phyloP scores from a whole-genome alignment of 2,797 vertebrate species.

The Parotocinclus haroldoi region DNA sequence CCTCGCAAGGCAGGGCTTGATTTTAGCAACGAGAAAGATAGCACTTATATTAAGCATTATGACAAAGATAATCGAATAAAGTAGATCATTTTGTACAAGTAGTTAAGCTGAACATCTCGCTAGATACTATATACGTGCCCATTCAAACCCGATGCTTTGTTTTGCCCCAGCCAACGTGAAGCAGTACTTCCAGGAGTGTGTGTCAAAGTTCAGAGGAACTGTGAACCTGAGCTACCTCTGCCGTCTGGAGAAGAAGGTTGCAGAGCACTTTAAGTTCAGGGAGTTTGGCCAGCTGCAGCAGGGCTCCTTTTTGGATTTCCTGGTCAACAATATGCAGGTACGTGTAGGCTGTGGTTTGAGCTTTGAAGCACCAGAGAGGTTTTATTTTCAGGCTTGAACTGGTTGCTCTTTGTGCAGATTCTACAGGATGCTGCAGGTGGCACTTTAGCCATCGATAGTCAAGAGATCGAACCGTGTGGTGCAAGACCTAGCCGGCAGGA shows the following conservation, averaged over 20 bases:
- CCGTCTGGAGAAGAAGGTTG: constrained; percentile 67
- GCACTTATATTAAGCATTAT: no score
- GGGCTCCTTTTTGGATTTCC: constrained; percentile 72
- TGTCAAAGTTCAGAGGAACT: constrained; percentile 54
- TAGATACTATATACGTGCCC: no score
- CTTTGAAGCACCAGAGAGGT: neutral
- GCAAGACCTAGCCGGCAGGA: constrained; percentile 73
- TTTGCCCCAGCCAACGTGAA: constrained; percentile 61
- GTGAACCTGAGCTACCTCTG: constrained; percentile 61
- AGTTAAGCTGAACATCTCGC: no score
- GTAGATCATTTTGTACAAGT: no score
- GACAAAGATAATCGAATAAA: no score
- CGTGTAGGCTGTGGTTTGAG: neutral
- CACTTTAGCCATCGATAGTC: constrained; percentile 54
- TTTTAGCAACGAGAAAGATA: no score
- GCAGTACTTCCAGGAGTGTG: constrained; percentile 63
- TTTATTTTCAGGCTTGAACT: neutral
- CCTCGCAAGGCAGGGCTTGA: no score
- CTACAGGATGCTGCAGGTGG: constrained; percentile 69
- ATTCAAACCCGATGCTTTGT: no score
- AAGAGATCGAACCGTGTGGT: constrained; percentile 43
- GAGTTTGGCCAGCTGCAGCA: constrained; percentile 66
- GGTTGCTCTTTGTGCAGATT: constrained; percentile 51
- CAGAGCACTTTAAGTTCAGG: constrained; percentile 64
- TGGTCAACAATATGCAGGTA: constrained; percentile 71